These are phyloP conservation scores for Dryoscopus gambensis DNA, from an alignment of 2,113 vertebrate species.

Conservation along the genomic window DNA sequence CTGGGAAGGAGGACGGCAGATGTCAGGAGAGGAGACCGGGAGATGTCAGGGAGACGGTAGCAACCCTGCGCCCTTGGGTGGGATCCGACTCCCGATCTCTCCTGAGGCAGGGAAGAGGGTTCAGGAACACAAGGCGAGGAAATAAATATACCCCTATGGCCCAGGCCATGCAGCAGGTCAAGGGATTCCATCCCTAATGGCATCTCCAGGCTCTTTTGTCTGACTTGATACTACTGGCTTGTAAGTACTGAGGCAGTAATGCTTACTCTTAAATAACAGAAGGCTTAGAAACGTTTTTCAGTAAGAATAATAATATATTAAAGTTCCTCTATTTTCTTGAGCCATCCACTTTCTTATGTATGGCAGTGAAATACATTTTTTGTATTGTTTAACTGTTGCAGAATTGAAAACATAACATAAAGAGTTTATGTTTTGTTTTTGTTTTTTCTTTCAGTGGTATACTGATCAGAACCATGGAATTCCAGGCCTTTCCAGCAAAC, in stretches of 20 bases:
- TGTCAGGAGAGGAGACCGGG: no score
- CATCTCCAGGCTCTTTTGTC: neutral
- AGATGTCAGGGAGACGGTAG: no score
- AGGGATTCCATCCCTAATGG: neutral
- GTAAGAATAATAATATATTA: neutral
- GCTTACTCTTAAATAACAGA: neutral
- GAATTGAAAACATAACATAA: neutral
- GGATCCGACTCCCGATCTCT: no score
- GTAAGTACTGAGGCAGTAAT: neutral
- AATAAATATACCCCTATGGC: neutral
- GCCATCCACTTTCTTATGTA: neutral
- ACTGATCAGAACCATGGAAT: conserved; percentile 90
- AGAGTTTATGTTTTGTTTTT: neutral
- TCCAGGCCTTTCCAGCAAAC: conserved; percentile 80
- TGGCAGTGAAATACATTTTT: neutral
- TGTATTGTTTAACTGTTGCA: neutral
- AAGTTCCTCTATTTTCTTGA: neutral
- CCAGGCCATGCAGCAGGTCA: neutral
- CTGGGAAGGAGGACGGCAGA: no score
- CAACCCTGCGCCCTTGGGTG: no score
- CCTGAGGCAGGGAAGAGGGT: no score
- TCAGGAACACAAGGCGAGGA: no score
- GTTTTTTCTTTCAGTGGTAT: conserved; percentile 87
- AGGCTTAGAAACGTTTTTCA: neutral
- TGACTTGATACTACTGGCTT: neutral